phyloP scores from a whole-genome alignment of 2,113 vertebrate genomes.

The Tychaedon coryphoeus region DNA sequence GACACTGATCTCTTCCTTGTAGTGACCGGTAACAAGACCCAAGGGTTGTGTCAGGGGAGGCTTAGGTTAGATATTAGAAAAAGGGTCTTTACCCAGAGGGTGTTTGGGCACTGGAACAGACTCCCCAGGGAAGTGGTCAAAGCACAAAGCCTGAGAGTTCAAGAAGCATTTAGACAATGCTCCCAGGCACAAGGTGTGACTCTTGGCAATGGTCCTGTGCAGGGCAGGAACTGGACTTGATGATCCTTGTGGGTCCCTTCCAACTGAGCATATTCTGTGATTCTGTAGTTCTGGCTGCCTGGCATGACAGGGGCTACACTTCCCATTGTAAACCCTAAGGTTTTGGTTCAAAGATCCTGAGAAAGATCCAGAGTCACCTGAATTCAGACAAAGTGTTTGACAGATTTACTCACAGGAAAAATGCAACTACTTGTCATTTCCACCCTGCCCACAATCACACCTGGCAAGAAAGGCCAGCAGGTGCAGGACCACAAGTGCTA shows the following conservation, averaged over 20 bases:
- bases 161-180: neutral
- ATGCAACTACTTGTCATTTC: neutral
- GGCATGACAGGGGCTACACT: fast-evolving
- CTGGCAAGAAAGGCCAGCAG: neutral
- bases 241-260: neutral
- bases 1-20: neutral
- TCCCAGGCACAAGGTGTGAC: neutral
- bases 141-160: neutral
- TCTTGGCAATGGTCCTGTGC: neutral
- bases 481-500: fast-evolving
- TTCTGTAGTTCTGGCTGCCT: neutral
- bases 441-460: neutral
- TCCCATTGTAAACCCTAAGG: neutral
- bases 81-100: neutral
- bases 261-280: neutral
- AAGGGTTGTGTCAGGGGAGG: neutral
- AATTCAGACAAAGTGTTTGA: neutral
- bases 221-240: neutral
- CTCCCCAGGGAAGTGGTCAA: neutral
- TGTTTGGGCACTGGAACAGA: neutral
- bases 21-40: neutral
- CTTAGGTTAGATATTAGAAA: neutral
- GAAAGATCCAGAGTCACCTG: neutral
- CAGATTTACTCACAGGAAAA: neutral
- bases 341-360: neutral